Conservation (phyloP, 2,113 vertebrate genomes). For the Mobula hypostoma region DNA sequence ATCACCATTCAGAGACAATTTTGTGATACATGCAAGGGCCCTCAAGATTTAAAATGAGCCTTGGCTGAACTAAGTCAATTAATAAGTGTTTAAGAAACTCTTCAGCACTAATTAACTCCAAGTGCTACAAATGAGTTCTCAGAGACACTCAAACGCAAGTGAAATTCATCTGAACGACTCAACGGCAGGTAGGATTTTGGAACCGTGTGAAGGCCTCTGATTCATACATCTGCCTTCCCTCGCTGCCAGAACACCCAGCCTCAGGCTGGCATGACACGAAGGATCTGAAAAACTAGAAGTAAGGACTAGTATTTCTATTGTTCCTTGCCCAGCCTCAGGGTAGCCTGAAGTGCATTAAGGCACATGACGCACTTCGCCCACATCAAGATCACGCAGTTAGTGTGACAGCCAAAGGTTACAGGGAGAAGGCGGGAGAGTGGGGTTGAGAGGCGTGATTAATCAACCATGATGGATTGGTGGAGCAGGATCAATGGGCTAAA, state of each 20-base stretch:
- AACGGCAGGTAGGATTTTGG: neutral
- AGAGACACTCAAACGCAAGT: neutral
- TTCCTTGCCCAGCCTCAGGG: neutral
- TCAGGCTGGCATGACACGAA: neutral
- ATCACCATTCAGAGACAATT: slow-evolving; percentile 14
- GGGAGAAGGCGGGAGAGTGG: too few species aligned
- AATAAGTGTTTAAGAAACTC: neutral
- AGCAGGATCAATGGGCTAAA: too few species aligned
- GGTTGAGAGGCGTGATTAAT: too few species aligned
- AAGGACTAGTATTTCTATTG: too few species aligned
- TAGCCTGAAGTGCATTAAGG: neutral
- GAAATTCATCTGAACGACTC: neutral
- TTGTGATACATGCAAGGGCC: slow-evolving; percentile 1
- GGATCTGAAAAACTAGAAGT: neutral
- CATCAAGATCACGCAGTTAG: too few species aligned
- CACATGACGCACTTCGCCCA: neutral
- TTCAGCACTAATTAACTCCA: neutral
- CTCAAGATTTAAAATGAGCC: slow-evolving; percentile 21
- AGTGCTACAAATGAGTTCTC: neutral
- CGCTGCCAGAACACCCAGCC: neutral
- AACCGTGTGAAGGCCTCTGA: neutral
- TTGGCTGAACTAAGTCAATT: slow-evolving; percentile 22
- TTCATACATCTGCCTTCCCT: neutral
- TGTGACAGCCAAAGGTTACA: neutral
- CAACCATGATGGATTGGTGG: too few species aligned